Conservation (phyloP, 2,797 vertebrate genomes). For the Macrochelys suwanniensis region DNA sequence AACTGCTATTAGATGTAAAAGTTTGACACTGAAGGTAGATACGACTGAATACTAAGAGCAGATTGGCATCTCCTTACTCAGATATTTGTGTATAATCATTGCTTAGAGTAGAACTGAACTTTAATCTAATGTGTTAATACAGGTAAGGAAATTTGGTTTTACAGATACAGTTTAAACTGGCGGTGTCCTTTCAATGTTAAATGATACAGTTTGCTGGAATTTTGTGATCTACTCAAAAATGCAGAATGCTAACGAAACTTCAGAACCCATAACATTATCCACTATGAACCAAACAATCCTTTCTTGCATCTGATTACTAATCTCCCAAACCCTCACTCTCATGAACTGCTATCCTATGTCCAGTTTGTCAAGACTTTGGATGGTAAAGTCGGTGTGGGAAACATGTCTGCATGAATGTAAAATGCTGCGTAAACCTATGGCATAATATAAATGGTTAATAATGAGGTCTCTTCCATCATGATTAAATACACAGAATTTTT, state of each 20-base stretch:
- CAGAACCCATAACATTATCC: not conserved
- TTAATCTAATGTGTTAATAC: fast-evolving
- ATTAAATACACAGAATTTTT: fast-evolving
- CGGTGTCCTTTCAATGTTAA: not conserved
- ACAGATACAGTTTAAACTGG: not conserved
- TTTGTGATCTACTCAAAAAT: not conserved
- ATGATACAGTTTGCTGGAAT: not conserved
- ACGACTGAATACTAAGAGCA: fast-evolving
- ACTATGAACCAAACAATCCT: not conserved
- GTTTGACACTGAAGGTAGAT: not conserved
- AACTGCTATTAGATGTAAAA: not conserved
- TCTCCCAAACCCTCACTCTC: not conserved
- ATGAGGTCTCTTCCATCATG: not conserved
- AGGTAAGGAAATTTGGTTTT: not conserved
- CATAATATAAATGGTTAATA: not conserved
- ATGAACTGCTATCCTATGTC: not conserved
- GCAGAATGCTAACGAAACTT: not conserved
- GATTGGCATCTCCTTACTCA: not conserved
- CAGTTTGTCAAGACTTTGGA: not conserved
- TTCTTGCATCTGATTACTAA: not conserved
- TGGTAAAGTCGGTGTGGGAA: not conserved
- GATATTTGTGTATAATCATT: not conserved
- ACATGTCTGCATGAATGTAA: not conserved
- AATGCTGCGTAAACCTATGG: not conserved
- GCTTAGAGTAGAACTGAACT: not conserved